phyloP scores from a whole-genome alignment of 2,113 vertebrate genomes.

The Oophaga pumilio region DNA sequence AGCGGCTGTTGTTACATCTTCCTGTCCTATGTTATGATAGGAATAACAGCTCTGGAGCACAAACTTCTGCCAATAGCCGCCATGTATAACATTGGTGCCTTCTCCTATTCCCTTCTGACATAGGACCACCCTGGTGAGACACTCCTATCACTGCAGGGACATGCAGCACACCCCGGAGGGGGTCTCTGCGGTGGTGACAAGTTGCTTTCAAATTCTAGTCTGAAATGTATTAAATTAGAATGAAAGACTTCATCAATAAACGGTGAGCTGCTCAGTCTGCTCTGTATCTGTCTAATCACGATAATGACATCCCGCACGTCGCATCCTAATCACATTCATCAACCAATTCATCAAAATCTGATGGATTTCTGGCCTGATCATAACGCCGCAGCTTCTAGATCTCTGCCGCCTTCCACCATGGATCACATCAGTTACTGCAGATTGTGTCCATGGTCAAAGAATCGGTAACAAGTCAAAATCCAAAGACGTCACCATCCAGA shows the following conservation, averaged over 20 bases:
- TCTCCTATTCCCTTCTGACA: too few relatives aligned
- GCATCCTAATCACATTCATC: conserved; percentile 11
- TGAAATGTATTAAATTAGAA: background rate
- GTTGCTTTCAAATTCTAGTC: background rate
- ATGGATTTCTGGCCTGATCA: background rate
- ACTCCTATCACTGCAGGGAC: too few relatives aligned
- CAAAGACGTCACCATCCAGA: background rate
- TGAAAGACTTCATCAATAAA: background rate
- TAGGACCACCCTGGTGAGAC: too few relatives aligned
- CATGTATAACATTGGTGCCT: too few relatives aligned
- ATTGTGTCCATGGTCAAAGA: background rate
- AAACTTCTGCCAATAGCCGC: too few relatives aligned
- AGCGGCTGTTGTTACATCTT: too few relatives aligned
- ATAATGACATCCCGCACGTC: background rate
- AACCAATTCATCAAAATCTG: conserved; percentile 15
- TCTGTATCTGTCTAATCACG: background rate
- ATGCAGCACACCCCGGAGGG: too few relatives aligned
- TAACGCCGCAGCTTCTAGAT: background rate
- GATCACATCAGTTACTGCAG: background rate
- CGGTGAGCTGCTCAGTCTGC: background rate
- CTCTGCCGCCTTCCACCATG: background rate
- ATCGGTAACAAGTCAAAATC: background rate
- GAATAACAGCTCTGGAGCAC: too few relatives aligned
- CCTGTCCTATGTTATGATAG: too few relatives aligned
- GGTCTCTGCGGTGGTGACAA: too few relatives aligned